phyloP scores from a whole-genome alignment of 2,797 vertebrate species.

The Aselliscus stoliczkanus region DNA sequence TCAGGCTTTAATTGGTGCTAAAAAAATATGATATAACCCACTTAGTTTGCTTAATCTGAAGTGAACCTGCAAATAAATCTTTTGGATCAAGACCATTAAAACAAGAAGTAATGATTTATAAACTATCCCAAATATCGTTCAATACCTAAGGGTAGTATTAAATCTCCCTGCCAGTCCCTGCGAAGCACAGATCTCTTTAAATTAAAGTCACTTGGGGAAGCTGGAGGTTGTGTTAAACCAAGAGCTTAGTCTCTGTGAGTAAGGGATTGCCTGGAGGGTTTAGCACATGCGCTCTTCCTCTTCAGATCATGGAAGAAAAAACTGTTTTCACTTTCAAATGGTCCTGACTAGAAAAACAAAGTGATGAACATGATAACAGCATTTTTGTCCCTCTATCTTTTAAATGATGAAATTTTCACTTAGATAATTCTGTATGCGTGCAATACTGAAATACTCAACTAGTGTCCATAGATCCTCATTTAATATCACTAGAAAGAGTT shows the following conservation, averaged over 20 bases:
- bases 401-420: neutral
- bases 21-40: neutral
- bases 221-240: neutral
- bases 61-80: neutral
- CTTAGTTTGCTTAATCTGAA: neutral
- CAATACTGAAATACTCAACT: neutral
- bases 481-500: neutral
- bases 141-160: neutral
- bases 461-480: neutral
- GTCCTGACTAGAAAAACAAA: neutral
- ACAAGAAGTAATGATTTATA: neutral
- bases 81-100: neutral
- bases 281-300: neutral
- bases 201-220: neutral
- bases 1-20: neutral
- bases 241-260: neutral
- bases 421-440: neutral
- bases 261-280: neutral
- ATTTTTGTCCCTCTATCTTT: neutral
- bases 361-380: neutral
- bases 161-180: neutral
- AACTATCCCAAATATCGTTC: neutral
- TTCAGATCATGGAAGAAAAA: neutral
- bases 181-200: neutral
- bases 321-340: neutral